Base-by-base conservation (phyloP, 2,888 invertebrate species). In the Rotaria magnacalcarata region DNA sequence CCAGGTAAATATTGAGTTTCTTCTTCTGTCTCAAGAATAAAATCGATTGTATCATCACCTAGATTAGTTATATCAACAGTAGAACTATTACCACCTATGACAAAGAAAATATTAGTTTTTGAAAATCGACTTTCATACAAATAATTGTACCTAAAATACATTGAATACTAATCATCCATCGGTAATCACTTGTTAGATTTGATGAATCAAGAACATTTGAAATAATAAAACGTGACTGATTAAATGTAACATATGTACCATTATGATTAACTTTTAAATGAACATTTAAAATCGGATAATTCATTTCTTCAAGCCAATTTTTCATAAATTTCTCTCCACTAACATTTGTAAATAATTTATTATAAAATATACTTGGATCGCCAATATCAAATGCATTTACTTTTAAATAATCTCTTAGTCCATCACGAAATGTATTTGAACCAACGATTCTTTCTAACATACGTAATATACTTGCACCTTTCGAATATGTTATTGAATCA, bases 381-480 rank as follows among this genome's bases (percentile, higher is more conserved):
- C 85, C 75, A 54, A 85, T 50, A 75, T 60, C 43, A 34, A 75
- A 86, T 52, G 74, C 85, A 52, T 86, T 86, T 21, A 16, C n/a
- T 80, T 24, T 85, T 27, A 86, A 85, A 85, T 60, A 86, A 43
- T 58, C 85, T 75, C 80, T 60, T 85, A 86, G 54, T 6, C 86
- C 86, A 27, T 86, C 54, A 75, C 86, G 75, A 60, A 86, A 86
- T 41, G 41, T 85, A 19, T 85, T 27, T 27, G 19, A 43, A 8
- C 86, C 86, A 41, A 86, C 86, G 16, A 75, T 86, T 50, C 75
- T 85, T 41, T 86, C 86, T 50, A 86, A 41, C 86, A 86, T 86
- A 58, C 86, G 85, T 41, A 86, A 41, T 19, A 86, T n/a, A 41
- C 85, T 47, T 27, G 85, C 67, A 11, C 86, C 86, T 85, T 86